Conservation (phyloP, 2,888 invertebrate genomes). For the Lepidochrysops patricia region DNA sequence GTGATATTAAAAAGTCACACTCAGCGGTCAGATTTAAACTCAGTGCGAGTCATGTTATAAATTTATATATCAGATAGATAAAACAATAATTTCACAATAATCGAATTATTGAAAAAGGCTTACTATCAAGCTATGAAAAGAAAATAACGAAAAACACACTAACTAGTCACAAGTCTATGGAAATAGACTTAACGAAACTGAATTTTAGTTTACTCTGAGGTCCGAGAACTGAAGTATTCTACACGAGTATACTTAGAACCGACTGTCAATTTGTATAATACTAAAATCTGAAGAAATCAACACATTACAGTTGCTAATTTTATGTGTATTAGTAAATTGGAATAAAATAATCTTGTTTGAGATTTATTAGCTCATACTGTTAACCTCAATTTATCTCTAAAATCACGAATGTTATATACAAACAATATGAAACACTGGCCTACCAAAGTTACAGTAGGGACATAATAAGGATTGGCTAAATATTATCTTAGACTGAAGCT, state of each 20-base stretch:
- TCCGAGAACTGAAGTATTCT: not conserved
- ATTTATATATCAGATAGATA: too few species aligned
- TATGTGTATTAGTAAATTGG: not conserved
- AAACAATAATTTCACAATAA: not conserved
- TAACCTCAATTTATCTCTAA: constrained; percentile 3
- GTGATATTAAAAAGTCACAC: too few species aligned
- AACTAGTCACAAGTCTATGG: not conserved
- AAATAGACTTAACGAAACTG: not conserved
- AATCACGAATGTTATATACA: constrained; percentile 1
- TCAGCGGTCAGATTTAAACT: too few species aligned
- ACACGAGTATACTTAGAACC: not conserved
- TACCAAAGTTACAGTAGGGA: not conserved
- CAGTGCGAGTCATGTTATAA: too few species aligned
- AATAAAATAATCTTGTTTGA: not conserved
- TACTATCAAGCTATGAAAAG: not conserved
- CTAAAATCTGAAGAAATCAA: not conserved
- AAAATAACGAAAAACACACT: too few species aligned
- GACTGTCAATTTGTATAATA: not conserved
- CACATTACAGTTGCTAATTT: not conserved
- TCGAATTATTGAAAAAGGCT: too few species aligned
- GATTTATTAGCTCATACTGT: not conserved
- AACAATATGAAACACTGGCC: constrained; percentile 5
- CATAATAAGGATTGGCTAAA: not conserved
- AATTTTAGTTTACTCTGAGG: not conserved
- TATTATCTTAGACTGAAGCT: not conserved